Base-by-base conservation (phyloP, 2,888 invertebrate genomes). In the Acrobasis consociella region DNA sequence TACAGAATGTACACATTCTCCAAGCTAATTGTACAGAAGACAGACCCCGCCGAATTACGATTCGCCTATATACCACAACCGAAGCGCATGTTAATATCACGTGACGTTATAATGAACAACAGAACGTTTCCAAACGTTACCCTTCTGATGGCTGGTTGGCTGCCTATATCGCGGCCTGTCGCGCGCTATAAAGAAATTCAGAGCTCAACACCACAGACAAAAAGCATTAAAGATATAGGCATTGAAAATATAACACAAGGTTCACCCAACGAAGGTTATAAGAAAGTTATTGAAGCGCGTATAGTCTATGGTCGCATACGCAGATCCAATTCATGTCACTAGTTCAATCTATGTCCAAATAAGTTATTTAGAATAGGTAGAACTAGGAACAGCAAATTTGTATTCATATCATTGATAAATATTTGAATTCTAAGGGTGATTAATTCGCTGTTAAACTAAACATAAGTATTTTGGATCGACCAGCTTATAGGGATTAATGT, bases 121-220 rank as follows among this genome's bases (percentile, higher is more conserved):
- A 79, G 80, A 78, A 80, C 77, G 75, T 74, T 75, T 80, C 78
- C 76, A 69, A 85, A 90, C 88, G 77, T 92, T 92, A 91, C 91
- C 92, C 91, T 87, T 87, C 74, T 88, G 90, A 81, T 92, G 92
- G 72, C 86, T 89, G 77, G 87, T 73, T 72, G 91, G 91, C 85
- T 84, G 84, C 83, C 77, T 86, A 83, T 88, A 89, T 81, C 78
- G 76, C 81, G 83, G 83, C 78, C 85, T 84, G 84, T 79, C 85
- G 81, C 83, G 78, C 74, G 78, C 91, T 92, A 92, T 83, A 89
- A 91, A 92, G 80, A 89, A 91, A 91, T 79, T 83, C 80, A 87
- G 78, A 89, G 80, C 89, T 92, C 83, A 92, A 87, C 87, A 81
- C 85, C 77, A 84, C 79, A 82, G 77, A 76, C 78, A 75, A 73